Conservation (phyloP, 2,797 vertebrate species). For the Notolabrus celidotus region DNA sequence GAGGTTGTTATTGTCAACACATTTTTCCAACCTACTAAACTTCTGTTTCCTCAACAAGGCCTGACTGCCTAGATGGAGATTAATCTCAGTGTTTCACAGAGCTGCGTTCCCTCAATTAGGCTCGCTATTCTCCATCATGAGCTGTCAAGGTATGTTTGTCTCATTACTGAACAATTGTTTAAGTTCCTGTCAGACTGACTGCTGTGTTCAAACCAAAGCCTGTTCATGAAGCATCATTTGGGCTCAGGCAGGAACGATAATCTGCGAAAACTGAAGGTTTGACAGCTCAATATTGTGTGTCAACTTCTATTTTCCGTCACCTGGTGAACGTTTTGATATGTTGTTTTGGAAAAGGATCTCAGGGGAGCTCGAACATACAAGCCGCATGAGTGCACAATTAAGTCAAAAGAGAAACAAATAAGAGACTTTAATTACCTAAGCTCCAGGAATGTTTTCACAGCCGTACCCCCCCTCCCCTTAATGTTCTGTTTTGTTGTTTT, state of each 20-base stretch:
- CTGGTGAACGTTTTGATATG: constrained; percentile 67
- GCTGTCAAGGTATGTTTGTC: constrained; percentile 79
- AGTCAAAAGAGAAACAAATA: constrained; percentile 60
- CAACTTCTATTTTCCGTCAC: constrained; percentile 69
- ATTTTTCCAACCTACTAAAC: constrained; percentile 32
- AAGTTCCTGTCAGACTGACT: constrained; percentile 77
- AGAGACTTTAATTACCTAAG: constrained; percentile 62
- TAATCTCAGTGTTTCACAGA: constrained; percentile 64
- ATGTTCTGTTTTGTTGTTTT: not conserved
- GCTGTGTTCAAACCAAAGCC: constrained; percentile 62
- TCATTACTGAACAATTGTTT: constrained; percentile 81
- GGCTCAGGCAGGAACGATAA: constrained; percentile 63
- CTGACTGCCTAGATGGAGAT: constrained; percentile 60
- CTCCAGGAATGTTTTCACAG: constrained; percentile 18
- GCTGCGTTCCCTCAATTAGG: constrained; percentile 65
- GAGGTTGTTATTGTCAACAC: constrained; percentile 20
- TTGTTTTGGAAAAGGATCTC: constrained; percentile 60
- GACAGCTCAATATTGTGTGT: constrained; percentile 75
- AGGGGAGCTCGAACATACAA: constrained; percentile 49
- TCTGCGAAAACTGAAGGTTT: constrained; percentile 75
- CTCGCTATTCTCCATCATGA: constrained; percentile 68
- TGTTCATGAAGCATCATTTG: constrained; percentile 66
- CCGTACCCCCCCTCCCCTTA: constrained; percentile 4
- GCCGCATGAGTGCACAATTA: constrained; percentile 53
- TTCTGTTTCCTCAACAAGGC: constrained; percentile 28